Percentiles rank a stretch among this genome's conserved stretches.
phyloP scores from a whole-genome alignment of 37 sponge, comb jelly and placozoan genomes.

The Mnemiopsis leidyi region DNA sequence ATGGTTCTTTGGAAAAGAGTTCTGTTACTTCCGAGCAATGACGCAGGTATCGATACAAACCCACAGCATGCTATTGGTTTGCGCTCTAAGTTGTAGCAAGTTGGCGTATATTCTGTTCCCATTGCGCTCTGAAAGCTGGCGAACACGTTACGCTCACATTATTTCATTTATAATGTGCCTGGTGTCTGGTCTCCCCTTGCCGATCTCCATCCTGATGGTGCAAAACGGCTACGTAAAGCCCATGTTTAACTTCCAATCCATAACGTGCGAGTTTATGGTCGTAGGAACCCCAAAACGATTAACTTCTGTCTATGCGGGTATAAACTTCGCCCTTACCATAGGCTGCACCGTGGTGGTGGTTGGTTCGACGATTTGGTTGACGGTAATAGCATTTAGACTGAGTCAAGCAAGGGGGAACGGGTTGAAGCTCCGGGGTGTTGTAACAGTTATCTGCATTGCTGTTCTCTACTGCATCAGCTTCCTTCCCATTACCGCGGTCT shows the following conservation, averaged over 20 bases:
- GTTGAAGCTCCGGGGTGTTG: neutral
- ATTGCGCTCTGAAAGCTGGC: neutral
- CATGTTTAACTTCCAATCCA: neutral
- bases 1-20: neutral
- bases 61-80: neutral
- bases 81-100: neutral
- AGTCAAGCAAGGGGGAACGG: neutral
- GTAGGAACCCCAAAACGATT: neutral
- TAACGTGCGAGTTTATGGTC: neutral
- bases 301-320: neutral
- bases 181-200: neutral
- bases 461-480: neutral
- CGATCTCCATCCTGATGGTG: neutral
- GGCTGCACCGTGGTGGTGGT: neutral
- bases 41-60: neutral
- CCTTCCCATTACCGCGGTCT: neutral
- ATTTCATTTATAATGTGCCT: neutral
- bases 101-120: neutral
- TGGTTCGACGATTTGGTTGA: neutral
- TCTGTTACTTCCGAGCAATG: neutral
- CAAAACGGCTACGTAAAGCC: neutral
- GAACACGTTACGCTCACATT: neutral
- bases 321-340: neutral
- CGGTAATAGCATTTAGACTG: neutral
- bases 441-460: neutral